These are phyloP conservation scores for Odontocolon sp. DNA, from an alignment of 2,888 invertebrate genomes.

Conservation along the genomic window DNA sequence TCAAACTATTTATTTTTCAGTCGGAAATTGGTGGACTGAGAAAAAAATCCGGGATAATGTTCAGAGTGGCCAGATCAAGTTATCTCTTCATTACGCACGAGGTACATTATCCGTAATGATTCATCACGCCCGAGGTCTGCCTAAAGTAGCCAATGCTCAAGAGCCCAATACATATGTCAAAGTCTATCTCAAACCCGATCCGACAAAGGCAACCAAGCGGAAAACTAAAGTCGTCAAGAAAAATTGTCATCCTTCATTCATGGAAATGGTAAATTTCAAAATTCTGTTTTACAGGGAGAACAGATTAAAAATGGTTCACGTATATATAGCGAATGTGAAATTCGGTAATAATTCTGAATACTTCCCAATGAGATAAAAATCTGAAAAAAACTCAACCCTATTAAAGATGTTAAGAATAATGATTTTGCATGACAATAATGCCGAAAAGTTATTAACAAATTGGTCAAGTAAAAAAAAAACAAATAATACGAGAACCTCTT, in stretches of 20 bases:
- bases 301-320: no score
- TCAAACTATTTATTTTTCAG: conserved; percentile 62
- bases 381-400: no score
- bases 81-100: conserved; percentile 89
- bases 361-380: no score
- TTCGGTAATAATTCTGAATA: no score
- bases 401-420: no score
- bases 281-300: no score
- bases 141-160: conserved; percentile 89
- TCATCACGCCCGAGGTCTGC: conserved; percentile 94
- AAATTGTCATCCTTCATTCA: conserved; percentile 97
- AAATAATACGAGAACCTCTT: no score
- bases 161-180: conserved; percentile 95
- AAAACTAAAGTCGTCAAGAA: conserved; percentile 97
- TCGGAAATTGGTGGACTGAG: conserved; percentile 80
- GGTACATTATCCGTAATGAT: conserved; percentile 91
- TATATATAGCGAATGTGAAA: no score
- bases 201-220: conserved; percentile 94
- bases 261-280: conserved; percentile 91
- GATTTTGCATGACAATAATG: no score
- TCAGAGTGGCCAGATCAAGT: conserved; percentile 88
- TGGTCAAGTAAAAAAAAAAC: no score
- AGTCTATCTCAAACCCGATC: conserved; percentile 96
- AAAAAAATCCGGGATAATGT: conserved; percentile 76
- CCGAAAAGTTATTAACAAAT: no score